These are phyloP conservation scores for Nycticorax nycticorax DNA, from an alignment of 2,113 vertebrate genomes.

Conservation along the genomic window DNA sequence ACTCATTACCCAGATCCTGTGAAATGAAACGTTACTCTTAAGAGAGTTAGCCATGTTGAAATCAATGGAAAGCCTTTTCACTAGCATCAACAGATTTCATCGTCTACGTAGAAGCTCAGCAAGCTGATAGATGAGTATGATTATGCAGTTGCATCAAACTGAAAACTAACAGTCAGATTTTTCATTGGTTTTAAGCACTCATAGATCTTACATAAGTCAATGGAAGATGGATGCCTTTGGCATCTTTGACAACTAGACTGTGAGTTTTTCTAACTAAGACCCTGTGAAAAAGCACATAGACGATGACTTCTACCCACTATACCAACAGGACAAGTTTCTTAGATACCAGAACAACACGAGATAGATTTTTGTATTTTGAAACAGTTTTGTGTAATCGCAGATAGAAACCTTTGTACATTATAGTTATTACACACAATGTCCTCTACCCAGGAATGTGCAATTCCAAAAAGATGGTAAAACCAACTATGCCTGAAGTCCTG, in stretches of 20 bases:
- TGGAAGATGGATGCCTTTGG: not conserved
- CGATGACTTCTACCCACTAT: accelerated
- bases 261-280: not conserved
- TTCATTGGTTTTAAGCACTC: not conserved
- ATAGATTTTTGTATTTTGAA: not conserved
- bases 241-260: not conserved
- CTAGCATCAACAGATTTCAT: not conserved
- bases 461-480: not conserved
- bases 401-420: not conserved
- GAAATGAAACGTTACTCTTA: not conserved
- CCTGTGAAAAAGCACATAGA: not conserved
- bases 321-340: not conserved
- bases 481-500: not conserved
- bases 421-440: not conserved
- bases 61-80: not conserved
- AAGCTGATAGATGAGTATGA: not conserved
- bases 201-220: not conserved
- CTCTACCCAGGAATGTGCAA: not conserved
- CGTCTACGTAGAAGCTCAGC: not conserved
- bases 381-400: not conserved
- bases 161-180: not conserved
- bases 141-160: not conserved
- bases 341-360: not conserved
- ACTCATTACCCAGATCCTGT: not conserved
- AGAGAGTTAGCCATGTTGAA: not conserved